phyloP scores from a whole-genome alignment of 2,113 vertebrate species.

The Salvelinus sp. region DNA sequence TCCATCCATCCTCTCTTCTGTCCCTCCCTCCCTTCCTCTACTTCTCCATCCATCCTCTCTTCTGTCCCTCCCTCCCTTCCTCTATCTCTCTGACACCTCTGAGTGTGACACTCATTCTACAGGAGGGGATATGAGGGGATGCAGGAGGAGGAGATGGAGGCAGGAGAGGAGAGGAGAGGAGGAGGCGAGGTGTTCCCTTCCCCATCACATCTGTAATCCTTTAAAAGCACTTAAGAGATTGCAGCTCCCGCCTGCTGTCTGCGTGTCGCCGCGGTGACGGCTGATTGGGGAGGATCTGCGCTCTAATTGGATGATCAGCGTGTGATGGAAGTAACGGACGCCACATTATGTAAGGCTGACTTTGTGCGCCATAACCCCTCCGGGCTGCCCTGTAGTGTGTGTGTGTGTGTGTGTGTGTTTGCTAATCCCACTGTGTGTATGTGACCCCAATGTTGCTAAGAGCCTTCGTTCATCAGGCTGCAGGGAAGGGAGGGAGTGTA shows the following conservation, averaged over 20 bases:
- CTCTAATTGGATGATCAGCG: slow-evolving; percentile 99
- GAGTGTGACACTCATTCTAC: too few species aligned
- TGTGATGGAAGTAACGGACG: slow-evolving; percentile 90
- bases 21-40: neutral
- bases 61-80: slow-evolving; percentile 2
- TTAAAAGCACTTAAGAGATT: slow-evolving; percentile 99
- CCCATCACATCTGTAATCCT: slow-evolving; percentile 93
- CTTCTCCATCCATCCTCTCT: too few species aligned
- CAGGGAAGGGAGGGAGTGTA: slow-evolving; percentile 20
- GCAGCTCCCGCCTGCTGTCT: slow-evolving; percentile 82
- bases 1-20: too few species aligned
- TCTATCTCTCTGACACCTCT: too few species aligned
- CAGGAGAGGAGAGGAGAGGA: neutral
- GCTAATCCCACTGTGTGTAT: neutral
- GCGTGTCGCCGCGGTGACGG: slow-evolving; percentile 86
- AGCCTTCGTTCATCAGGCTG: slow-evolving; percentile 91
- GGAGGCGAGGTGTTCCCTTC: slow-evolving; percentile 76
- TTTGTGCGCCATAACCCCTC: slow-evolving; percentile 85
- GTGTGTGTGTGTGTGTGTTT: slow-evolving; percentile 23
- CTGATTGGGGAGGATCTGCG: slow-evolving; percentile 85
- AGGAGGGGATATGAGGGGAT: neutral
- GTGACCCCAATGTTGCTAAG: slow-evolving; percentile 98
- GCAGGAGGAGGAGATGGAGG: neutral
- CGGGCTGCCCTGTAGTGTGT: slow-evolving; percentile 59
- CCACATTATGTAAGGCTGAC: slow-evolving; percentile 94